A percentile compares a stretch with the other conserved stretches of the same genome.
Evolutionary conservation across 2,888 invertebrate species (phyloP).

Genomic region (Tineola bisselliella): DNA sequence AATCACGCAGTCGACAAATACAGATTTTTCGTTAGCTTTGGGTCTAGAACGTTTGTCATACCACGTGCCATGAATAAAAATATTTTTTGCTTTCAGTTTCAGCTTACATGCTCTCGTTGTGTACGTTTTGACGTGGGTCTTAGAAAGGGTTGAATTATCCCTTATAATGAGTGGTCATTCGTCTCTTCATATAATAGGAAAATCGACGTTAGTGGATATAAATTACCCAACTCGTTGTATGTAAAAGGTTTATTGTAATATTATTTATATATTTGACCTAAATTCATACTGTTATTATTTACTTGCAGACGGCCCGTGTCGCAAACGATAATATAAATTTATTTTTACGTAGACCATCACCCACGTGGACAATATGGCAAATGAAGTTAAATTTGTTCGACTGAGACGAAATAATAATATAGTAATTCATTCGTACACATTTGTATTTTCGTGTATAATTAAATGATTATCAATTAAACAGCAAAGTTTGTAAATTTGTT

Average conservation of each 20-base stretch:
- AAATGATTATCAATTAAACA: too few species aligned
- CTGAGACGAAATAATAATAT: too few species aligned
- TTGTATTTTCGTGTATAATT: too few species aligned
- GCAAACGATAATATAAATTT: too few species aligned
- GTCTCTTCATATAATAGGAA: neutral
- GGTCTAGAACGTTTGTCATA: constrained; percentile 12
- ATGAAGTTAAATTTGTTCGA: too few species aligned
- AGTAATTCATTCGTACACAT: too few species aligned
- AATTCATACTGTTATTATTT: too few species aligned
- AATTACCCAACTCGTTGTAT: neutral
- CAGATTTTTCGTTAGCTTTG: neutral
- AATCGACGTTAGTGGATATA: neutral
- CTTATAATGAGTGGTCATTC: constrained; percentile 10
- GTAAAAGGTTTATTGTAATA: neutral
- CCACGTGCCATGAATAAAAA: constrained; percentile 10
- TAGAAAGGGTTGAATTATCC: constrained; percentile 10
- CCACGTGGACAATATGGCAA: too few species aligned
- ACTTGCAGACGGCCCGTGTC: too few species aligned
- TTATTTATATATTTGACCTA: too few species aligned
- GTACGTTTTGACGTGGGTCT: constrained; percentile 10
- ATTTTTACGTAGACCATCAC: too few species aligned
- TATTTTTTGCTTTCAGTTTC: constrained; percentile 3
- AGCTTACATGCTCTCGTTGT: constrained; percentile 3
- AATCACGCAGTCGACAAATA: neutral
- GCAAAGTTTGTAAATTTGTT: too few species aligned